Evolutionary conservation across 2,888 invertebrate genomes (phyloP).

Genomic region (Lycophotia porphyrea): DNA sequence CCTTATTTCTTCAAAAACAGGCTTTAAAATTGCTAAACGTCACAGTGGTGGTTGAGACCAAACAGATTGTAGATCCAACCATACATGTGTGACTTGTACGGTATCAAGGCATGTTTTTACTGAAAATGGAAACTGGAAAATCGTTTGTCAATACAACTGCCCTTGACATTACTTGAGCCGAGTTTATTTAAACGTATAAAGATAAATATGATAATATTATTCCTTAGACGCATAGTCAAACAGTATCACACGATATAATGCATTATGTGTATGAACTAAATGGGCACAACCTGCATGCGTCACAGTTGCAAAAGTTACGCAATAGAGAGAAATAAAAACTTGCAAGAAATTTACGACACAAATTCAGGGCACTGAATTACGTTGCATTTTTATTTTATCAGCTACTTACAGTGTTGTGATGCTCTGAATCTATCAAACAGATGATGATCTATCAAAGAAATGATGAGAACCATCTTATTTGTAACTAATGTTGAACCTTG

Average conservation of each 20-base stretch:
- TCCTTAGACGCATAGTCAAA: conserved; percentile 22
- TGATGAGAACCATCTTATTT: neutral
- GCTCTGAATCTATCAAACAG: neutral
- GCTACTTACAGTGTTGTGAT: neutral
- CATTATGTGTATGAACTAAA: neutral
- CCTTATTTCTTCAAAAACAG: conserved; percentile 55
- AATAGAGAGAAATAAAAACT: neutral
- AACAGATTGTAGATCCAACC: conserved; percentile 40
- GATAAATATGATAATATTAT: conserved; percentile 49
- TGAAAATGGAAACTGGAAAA: conserved; percentile 90
- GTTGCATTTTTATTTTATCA: neutral
- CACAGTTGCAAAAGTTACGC: conserved; percentile 20
- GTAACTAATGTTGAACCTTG: neutral
- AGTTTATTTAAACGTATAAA: conserved; percentile 60
- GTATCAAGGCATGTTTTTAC: conserved; percentile 84
- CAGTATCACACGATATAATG: conserved; percentile 11
- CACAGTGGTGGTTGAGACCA: conserved; percentile 52
- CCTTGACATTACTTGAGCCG: conserved; percentile 85
- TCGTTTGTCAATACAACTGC: conserved; percentile 74
- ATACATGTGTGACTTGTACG: conserved; percentile 73
- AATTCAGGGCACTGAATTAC: neutral
- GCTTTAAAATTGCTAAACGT: conserved; percentile 48
- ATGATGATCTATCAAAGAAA: no score
- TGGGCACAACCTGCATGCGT: conserved; percentile 17
- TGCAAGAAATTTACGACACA: neutral